Conservation (phyloP, 2,113 vertebrate genomes). For the Phycodurus eques region DNA sequence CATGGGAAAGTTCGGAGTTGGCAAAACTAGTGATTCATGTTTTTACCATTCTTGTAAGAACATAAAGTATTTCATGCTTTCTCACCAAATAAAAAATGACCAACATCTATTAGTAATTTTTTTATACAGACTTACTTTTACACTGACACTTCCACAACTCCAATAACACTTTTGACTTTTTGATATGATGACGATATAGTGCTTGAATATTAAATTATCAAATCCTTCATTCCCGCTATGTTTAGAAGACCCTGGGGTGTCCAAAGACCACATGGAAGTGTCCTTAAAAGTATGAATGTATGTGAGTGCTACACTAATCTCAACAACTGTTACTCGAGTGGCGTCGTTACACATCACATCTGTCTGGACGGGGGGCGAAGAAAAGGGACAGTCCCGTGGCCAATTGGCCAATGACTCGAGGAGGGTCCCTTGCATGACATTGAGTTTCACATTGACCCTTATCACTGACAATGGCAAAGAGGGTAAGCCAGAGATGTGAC, state of each 20-base stretch:
- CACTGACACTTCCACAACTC: background rate
- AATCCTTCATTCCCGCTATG: background rate
- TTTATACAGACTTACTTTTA: background rate
- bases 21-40: background rate
- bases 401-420: slow-evolving; percentile 54
- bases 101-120: too few relatives aligned
- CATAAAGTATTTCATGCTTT: background rate
- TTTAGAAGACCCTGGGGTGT: background rate
- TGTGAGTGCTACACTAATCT: background rate
- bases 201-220: background rate
- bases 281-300: background rate
- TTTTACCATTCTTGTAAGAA: background rate
- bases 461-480: slow-evolving; percentile 49
- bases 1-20: background rate
- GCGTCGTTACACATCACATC: background rate
- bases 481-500: slow-evolving; percentile 65
- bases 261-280: background rate
- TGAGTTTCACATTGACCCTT: slow-evolving; percentile 29
- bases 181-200: background rate
- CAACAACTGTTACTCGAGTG: background rate
- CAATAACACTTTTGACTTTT: background rate
- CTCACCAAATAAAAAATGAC: background rate
- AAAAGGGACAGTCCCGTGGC: slow-evolving; percentile 52
- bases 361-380: background rate
- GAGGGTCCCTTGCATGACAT: slow-evolving; percentile 21